These are phyloP conservation scores for Mastigias papua DNA, from an alignment of 30 jellyfish, hydroid and myxozoan species.

Conservation along the genomic window DNA sequence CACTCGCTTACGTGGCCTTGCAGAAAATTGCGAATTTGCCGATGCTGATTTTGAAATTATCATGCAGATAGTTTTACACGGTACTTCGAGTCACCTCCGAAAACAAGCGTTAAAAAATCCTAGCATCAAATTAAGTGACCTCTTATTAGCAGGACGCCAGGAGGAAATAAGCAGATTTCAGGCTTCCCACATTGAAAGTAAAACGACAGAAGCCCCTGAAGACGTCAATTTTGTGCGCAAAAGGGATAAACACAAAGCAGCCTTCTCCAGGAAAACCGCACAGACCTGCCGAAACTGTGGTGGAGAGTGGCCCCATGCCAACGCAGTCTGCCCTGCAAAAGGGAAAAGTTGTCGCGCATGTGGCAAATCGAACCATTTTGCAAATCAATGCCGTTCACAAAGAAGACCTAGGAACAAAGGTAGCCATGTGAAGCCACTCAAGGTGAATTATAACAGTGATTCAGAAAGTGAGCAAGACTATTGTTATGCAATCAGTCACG, in stretches of 20 bases:
- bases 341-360: slow-evolving; percentile 33
- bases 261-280: not conserved
- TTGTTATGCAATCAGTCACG: slow-evolving; percentile 38
- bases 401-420: not conserved
- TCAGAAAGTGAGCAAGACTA: slow-evolving; percentile 44
- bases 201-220: not conserved
- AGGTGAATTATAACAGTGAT: slow-evolving; percentile 1
- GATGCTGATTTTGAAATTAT: slow-evolving; percentile 24
- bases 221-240: not conserved
- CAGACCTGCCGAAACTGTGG: not conserved
- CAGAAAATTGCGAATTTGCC: slow-evolving; percentile 31
- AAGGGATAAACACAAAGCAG: not conserved
- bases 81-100: not conserved
- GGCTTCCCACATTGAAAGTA: slow-evolving; percentile 34
- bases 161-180: slow-evolving; percentile 38
- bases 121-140: not conserved
- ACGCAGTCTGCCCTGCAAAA: slow-evolving; percentile 32
- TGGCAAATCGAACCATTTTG: slow-evolving; percentile 23
- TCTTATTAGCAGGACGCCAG: slow-evolving; percentile 38
- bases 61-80: not conserved
- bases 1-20: slow-evolving; percentile 59
- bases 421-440: not conserved
- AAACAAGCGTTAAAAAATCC: not conserved
- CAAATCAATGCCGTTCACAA: slow-evolving; percentile 23
- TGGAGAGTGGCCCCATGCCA: not conserved